A percentile compares a stretch with the other conserved stretches of the same genome.
These are phyloP conservation scores for Oreochromis aureus DNA, from an alignment of 2,113 vertebrate genomes.

Conservation along the genomic window DNA sequence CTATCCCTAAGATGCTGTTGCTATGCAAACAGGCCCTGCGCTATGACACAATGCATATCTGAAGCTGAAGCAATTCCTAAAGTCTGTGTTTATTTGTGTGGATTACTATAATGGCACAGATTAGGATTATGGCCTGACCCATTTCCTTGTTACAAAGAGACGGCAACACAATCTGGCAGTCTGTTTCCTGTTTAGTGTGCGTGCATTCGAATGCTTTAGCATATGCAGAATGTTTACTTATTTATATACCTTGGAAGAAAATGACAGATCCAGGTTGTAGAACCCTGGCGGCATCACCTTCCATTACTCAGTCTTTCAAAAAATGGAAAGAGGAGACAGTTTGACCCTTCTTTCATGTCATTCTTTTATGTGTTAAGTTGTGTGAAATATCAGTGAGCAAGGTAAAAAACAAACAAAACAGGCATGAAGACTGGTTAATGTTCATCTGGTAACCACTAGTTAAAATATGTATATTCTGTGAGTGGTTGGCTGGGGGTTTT, in stretches of 20 bases:
- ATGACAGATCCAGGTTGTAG: neutral
- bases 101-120: conserved; percentile 48
- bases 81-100: conserved; percentile 28
- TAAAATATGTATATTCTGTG: neutral
- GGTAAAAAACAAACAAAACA: neutral
- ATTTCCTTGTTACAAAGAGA: conserved; percentile 50
- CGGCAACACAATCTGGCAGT: conserved; percentile 6
- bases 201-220: neutral
- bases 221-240: neutral
- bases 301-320: neutral
- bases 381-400: neutral
- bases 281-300: neutral
- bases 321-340: neutral
- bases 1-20: neutral
- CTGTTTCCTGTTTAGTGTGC: neutral
- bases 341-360: neutral
- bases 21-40: neutral
- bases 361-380: neutral
- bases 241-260: neutral
- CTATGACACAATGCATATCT: neutral
- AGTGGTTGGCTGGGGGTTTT: neutral
- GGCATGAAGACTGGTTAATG: neutral
- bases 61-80: neutral
- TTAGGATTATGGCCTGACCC: conserved; percentile 65
- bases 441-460: neutral